Conservation (phyloP, 2,888 invertebrate species). For the Polydrusus pterygomalis region DNA sequence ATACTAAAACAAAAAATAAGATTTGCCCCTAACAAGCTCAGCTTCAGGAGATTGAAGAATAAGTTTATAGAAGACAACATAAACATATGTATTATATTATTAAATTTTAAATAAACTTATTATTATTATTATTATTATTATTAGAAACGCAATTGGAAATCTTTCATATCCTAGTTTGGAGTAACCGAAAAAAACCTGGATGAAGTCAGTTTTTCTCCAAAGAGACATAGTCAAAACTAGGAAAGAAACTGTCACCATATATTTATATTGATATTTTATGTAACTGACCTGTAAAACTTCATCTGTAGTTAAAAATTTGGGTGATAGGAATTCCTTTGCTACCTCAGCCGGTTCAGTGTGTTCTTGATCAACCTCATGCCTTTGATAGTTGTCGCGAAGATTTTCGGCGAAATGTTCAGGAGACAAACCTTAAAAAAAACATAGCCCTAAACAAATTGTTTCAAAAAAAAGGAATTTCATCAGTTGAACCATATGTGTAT, state of each 20-base stretch:
- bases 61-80: no score
- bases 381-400: conserved; percentile 94
- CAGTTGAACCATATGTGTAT: no score
- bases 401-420: conserved; percentile 98
- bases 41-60: no score
- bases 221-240: no score
- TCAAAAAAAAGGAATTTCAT: not conserved
- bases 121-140: no score
- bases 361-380: conserved; percentile 96
- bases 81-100: no score
- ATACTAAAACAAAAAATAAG: no score
- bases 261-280: not conserved
- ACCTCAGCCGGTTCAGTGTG: conserved; percentile 87
- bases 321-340: conserved; percentile 84
- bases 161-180: no score
- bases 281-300: conserved; percentile 82
- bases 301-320: conserved; percentile 73
- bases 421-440: conserved; percentile 76
- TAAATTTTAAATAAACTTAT: no score
- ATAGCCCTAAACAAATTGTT: conserved; percentile 72
- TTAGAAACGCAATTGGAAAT: not conserved
- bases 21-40: no score
- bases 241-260: not conserved
- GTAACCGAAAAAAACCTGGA: no score
- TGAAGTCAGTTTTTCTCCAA: no score